Percentiles rank a stretch among this genome's conserved stretches.
These are phyloP conservation scores for Nasonia oneida DNA, from an alignment of 2,888 invertebrate species.

Conservation along the genomic window DNA sequence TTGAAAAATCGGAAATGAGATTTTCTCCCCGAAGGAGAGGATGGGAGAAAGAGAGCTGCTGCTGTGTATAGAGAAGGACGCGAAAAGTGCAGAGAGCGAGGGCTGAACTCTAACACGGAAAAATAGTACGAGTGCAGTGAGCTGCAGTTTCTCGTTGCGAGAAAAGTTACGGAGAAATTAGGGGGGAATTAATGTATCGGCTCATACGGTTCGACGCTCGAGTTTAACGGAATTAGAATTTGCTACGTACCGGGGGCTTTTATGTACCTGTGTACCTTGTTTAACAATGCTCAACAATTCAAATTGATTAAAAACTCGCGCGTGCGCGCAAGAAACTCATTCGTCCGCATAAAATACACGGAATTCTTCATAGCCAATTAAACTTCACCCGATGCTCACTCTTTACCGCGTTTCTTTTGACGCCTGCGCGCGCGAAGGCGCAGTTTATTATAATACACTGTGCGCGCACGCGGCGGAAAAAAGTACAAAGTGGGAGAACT, in stretches of 20 bases:
- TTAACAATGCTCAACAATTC: not conserved
- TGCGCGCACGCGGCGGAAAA: not conserved
- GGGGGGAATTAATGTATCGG: conserved; percentile 31
- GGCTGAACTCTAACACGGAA: conserved; percentile 16
- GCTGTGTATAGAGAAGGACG: not conserved
- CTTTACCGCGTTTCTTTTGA: conserved; percentile 28
- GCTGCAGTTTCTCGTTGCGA: not conserved
- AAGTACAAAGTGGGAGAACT: conserved; percentile 9
- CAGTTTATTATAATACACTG: conserved; percentile 18
- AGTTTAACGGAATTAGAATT: not conserved
- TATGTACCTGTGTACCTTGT: not conserved
- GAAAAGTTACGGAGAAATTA: conserved; percentile 29
- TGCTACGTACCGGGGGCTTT: too few species aligned
- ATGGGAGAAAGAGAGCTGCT: not conserved
- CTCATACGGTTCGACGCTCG: not conserved
- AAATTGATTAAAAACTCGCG: too few species aligned
- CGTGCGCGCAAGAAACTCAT: not conserved
- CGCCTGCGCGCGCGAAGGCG: not conserved
- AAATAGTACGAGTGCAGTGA: conserved; percentile 29
- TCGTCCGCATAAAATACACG: not conserved
- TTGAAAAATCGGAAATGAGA: conserved; percentile 64
- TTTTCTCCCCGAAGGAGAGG: conserved; percentile 46
- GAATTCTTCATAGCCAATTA: not conserved
- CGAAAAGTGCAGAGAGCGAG: not conserved
- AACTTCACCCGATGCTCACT: not conserved